Evolutionary conservation across 2,797 vertebrate species (phyloP).

Genomic region (Paguma larvata): DNA sequence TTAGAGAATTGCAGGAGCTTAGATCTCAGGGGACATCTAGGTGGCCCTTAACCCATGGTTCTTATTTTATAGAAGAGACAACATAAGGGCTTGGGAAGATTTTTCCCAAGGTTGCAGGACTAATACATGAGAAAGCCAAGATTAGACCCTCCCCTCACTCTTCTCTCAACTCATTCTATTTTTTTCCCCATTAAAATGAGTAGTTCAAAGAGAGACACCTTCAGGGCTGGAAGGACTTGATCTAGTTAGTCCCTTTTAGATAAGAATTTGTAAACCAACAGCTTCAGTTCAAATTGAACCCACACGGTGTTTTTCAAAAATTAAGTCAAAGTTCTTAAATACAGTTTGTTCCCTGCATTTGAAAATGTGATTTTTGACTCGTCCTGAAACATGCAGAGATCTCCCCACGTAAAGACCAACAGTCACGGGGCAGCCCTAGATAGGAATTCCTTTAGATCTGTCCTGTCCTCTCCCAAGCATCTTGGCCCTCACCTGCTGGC

Average conservation of each 20-base stretch:
- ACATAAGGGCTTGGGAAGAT: not conserved
- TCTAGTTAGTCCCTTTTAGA: not conserved
- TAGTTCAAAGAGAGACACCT: too few relatives aligned
- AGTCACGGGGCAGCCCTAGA: accelerated
- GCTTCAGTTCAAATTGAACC: not conserved
- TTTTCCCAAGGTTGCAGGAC: not conserved
- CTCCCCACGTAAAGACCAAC: not conserved
- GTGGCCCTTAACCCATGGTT: not conserved
- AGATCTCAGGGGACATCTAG: not conserved
- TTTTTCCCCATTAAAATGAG: not conserved
- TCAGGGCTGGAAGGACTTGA: not conserved
- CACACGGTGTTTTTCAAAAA: not conserved
- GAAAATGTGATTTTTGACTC: not conserved
- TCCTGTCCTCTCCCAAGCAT: accelerated
- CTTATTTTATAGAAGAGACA: not conserved
- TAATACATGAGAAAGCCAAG: not conserved
- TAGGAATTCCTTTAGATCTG: not conserved
- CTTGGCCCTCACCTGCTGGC: not conserved
- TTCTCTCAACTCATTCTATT: not conserved
- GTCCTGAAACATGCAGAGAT: not conserved
- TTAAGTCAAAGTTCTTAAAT: not conserved
- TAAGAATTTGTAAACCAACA: not conserved
- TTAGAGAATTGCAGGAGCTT: not conserved
- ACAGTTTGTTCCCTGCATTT: not conserved
- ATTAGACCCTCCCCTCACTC: accelerated